phyloP scores from a whole-genome alignment of 1,140 invertebrate species.

The Drosophila orosa region DNA sequence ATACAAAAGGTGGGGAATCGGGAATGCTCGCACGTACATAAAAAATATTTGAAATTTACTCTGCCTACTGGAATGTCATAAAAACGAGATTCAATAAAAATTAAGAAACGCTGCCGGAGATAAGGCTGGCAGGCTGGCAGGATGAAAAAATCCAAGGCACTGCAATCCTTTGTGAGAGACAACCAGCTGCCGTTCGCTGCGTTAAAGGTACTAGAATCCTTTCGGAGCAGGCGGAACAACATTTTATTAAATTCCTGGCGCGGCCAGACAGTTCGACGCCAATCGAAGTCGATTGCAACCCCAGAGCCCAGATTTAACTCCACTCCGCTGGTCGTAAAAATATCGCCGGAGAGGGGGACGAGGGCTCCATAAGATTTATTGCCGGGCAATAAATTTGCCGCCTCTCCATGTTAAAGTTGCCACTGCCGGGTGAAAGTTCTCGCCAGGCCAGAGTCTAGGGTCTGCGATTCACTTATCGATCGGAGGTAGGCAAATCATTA shows the following conservation, averaged over 20 bases:
- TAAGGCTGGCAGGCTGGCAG: neutral
- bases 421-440: slow-evolving; percentile 39
- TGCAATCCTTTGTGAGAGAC: slow-evolving; percentile 52
- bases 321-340: slow-evolving; percentile 43
- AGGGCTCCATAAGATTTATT: slow-evolving; percentile 41
- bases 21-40: slow-evolving; percentile 28
- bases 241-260: slow-evolving; percentile 51
- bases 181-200: slow-evolving; percentile 38
- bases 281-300: slow-evolving; percentile 47
- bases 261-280: slow-evolving; percentile 65
- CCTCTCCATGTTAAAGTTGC: slow-evolving; percentile 20
- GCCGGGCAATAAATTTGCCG: slow-evolving; percentile 48
- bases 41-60: slow-evolving; percentile 55
- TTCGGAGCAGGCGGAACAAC: slow-evolving; percentile 14
- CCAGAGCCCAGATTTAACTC: slow-evolving; percentile 27
- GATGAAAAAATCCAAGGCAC: slow-evolving; percentile 12
- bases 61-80: slow-evolving; percentile 68
- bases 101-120: slow-evolving; percentile 55
- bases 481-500: slow-evolving; percentile 53
- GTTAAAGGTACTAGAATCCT: slow-evolving; percentile 33
- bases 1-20: slow-evolving; percentile 28
- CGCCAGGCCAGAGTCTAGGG: neutral
- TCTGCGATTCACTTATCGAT: slow-evolving; percentile 58
- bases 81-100: slow-evolving; percentile 79
- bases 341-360: neutral